Evolutionary conservation across 2,888 invertebrate species (phyloP).

Genomic region (Tenthredo livida): DNA sequence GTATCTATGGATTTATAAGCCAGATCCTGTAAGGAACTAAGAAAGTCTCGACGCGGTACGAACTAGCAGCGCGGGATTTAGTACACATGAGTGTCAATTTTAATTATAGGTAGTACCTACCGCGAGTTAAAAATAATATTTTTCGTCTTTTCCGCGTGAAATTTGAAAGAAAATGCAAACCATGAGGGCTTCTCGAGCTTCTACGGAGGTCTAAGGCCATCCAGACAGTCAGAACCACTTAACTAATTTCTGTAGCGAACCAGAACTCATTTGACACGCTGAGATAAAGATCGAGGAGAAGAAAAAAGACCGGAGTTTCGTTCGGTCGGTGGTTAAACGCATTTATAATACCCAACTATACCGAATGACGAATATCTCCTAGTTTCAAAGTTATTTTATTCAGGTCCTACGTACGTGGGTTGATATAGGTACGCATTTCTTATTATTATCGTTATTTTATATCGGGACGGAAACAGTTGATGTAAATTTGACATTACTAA

Average conservation of each 20-base stretch:
- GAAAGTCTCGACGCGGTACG: neutral
- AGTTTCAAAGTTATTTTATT: slow-evolving; percentile 21
- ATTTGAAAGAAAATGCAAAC: slow-evolving; percentile 11
- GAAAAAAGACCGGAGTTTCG: slow-evolving; percentile 32
- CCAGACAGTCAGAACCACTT: slow-evolving; percentile 43
- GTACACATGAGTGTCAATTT: slow-evolving; percentile 56
- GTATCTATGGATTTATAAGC: slow-evolving; percentile 54
- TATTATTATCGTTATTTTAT: neutral
- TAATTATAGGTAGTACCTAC: slow-evolving; percentile 55
- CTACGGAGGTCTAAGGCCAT: slow-evolving; percentile 14
- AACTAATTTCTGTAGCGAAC: slow-evolving; percentile 41
- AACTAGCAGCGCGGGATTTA: too few species aligned
- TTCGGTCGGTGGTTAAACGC: neutral
- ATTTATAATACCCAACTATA: slow-evolving; percentile 1
- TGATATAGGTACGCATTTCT: neutral
- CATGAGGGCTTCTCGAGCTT: neutral
- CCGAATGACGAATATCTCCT: slow-evolving; percentile 51
- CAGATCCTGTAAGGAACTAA: slow-evolving; percentile 58
- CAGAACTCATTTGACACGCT: slow-evolving; percentile 39
- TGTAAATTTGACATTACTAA: neutral
- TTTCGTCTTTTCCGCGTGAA: neutral
- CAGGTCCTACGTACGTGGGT: neutral
- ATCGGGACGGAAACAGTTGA: neutral
- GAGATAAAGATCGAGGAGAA: slow-evolving; percentile 43
- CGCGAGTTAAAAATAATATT: neutral